Conservation (phyloP, 2,888 invertebrate species). For the Chalcosyrphus nemorum region DNA sequence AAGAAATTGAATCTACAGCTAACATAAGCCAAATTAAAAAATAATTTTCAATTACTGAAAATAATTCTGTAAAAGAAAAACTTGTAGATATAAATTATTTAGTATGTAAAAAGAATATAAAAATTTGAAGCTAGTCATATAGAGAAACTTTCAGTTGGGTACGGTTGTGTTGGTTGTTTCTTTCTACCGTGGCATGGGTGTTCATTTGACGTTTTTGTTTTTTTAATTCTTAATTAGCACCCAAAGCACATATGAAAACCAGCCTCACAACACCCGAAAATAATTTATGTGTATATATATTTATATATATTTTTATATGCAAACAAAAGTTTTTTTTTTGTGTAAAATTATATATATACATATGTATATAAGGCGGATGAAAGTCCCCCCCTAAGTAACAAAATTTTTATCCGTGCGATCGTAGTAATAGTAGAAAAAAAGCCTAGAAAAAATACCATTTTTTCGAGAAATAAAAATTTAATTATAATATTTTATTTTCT, state of each 20-base stretch:
- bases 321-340: conserved; percentile 50
- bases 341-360: conserved; percentile 76
- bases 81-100: conserved; percentile 69
- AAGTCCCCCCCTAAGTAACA: conserved; percentile 78
- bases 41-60: conserved; percentile 52
- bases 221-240: conserved; percentile 1
- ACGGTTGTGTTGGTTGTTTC: conserved; percentile 20
- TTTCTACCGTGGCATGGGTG: conserved; percentile 31
- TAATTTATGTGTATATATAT: conserved; percentile 61
- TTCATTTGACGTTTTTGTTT: neutral
- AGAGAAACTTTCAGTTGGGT: conserved; percentile 40
- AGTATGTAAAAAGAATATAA: conserved; percentile 48
- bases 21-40: conserved; percentile 77
- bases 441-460: conserved; percentile 53
- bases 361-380: conserved; percentile 80
- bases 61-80: conserved; percentile 43
- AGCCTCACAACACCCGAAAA: conserved; percentile 13
- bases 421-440: conserved; percentile 60
- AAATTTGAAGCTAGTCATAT: conserved; percentile 33
- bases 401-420: conserved; percentile 75
- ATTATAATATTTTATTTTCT: conserved; percentile 11
- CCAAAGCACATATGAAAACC: conserved; percentile 47
- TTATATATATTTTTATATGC: conserved; percentile 70
- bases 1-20: conserved; percentile 78
- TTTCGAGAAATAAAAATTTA: conserved; percentile 23